Evolutionary conservation across 2,113 vertebrate species (phyloP).

Genomic region (Machaerirhynchus nigripectus): DNA sequence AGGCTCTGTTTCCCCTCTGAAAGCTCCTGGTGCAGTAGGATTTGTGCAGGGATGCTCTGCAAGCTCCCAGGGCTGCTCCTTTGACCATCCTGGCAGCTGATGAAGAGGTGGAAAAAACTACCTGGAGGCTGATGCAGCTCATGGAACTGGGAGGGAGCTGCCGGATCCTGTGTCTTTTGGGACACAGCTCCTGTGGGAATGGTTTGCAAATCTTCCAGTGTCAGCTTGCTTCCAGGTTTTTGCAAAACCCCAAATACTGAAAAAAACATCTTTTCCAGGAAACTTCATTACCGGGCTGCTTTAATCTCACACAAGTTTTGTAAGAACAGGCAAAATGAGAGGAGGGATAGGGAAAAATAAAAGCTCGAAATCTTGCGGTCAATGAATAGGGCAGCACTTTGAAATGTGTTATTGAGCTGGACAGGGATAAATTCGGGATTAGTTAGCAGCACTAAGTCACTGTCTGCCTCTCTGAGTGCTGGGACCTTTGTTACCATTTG

Average conservation of each 20-base stretch:
- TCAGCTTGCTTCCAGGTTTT: background rate
- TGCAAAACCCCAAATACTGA: background rate
- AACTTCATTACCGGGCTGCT: background rate
- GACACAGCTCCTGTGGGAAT: background rate
- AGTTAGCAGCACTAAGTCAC: background rate
- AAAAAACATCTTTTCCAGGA: background rate
- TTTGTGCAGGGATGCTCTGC: background rate
- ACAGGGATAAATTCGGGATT: background rate
- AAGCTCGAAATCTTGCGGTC: background rate
- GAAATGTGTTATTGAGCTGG: background rate
- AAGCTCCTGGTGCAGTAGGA: background rate
- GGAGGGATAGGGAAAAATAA: background rate
- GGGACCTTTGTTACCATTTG: background rate
- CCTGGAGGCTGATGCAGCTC: background rate
- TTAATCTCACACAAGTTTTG: background rate
- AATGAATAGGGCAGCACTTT: background rate
- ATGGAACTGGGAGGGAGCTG: background rate
- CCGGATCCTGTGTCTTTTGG: background rate
- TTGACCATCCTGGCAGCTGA: background rate
- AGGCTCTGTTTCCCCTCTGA: background rate
- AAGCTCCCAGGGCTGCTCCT: background rate
- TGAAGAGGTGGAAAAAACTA: background rate
- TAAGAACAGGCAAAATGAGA: background rate
- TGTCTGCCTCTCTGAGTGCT: background rate
- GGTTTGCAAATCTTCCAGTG: background rate